Evolutionary conservation across 2,113 vertebrate species (phyloP), one percentile per base, ranked within the genome.

Genomic region (Callipepla californica): DNA sequence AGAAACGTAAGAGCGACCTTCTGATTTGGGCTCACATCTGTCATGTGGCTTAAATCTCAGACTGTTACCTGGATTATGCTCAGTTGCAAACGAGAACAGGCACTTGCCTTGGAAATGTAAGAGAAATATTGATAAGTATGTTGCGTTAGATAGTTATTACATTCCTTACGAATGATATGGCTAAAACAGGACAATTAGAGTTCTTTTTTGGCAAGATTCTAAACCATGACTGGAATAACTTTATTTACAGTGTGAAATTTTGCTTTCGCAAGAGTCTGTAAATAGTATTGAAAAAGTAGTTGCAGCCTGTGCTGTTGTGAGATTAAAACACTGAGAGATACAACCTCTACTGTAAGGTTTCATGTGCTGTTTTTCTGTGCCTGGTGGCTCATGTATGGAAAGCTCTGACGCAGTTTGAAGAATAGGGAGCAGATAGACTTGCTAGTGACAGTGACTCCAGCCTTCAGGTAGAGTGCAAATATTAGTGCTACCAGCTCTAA

Each of bases 81-180:
- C n/a, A 38, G 7, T 7, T 32, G 58, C 16, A 57, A 57, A 47
- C 55, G 38, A 45, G 36, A 87, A 34, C 21, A 74, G 61, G 20
- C 26, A 3, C 45, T 16, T 1, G 3, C 23, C 57, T 53, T 63
- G 62, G 70, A 70, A 85, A 40, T 38, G 47, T 44, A 58, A 55
- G 57, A 44, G 78, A 78, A 84, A 45, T 81, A 85, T 25, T 85
- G 70, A 63, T 80, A 63, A 92, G 81, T 74, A 77, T 86, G 17
- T 48, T 11, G 8, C 23, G 11, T 23, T 48, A 65, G 48, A 13
- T 72, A 76, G 44, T 57, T 94, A 26, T 90, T 93, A n/a, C 32
- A 93, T 90, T 73, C 51, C 48, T 77, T 57, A 44, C 5, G 17
- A 68, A 72, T 25, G 34, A 7, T 69, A n/a, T 26, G 50, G 34